Evolutionary conservation across 2,888 invertebrate species (phyloP), one percentile per base, ranked within the genome.

Genomic region (Ferdinandea cuprea): DNA sequence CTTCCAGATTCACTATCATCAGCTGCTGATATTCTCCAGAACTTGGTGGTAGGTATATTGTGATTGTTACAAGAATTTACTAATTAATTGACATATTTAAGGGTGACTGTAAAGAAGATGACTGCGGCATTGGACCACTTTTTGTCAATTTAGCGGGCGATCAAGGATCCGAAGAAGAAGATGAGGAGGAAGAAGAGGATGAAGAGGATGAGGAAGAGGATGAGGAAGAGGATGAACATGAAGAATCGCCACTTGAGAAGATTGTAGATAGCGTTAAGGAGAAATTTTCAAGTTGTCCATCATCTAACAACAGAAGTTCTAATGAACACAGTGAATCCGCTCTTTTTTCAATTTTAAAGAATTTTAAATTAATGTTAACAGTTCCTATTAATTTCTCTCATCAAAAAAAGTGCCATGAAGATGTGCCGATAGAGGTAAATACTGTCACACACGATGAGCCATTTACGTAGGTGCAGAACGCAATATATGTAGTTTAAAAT

Each of bases 271-370:
- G 9, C 2, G 9, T 11, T 9, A 35, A 11, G 3, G 35, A 8
- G 35, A 35, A 9, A 1, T 3, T 35, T 19, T 0, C 21, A 44
- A 9, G 19, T 1, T 1, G 11, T 5, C 44, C 15, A 21, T 3
- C 19, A 44, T 44, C 17, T 11, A 15, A 15, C 2, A 25, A 1
- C 48, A 30, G 30, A 30, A 17, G 6, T 30, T 2, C 7, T 3
- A 52, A 8, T 15, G 30, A 30, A 15, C 8, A 52, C 30, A 13
- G 52, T 0, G 30, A 28, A 19, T 54, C 42, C 13, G 0, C 9
- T 28, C 7, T 42, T 9, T 3, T 68, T 4, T 56, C 68, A 11
- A 1, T 68, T 7, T 44, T 68, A 6, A 44, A 44, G 0, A 44
- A 56, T 28, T 5, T 68, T 13, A 46, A 44, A 11, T 1, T 68